These are phyloP conservation scores for Cerastis leucographa DNA, from an alignment of 2,888 invertebrate genomes.

Conservation along the genomic window DNA sequence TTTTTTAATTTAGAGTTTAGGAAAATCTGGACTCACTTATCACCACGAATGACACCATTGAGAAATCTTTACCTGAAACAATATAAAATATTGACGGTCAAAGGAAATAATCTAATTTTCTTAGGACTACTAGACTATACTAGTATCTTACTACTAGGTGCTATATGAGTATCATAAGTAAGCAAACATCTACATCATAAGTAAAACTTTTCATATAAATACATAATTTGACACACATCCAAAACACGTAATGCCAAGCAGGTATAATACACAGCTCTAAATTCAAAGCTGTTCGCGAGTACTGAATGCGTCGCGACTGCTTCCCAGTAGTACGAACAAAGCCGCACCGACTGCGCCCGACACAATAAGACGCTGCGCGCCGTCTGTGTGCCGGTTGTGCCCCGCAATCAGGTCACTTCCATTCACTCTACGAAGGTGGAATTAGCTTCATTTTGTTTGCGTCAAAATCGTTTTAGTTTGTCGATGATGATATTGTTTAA, in stretches of 20 bases:
- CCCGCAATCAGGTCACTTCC: constrained; percentile 65
- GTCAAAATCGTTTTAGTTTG: constrained; percentile 20
- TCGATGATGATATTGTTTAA: neutral
- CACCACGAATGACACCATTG: neutral
- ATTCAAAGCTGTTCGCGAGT: constrained; percentile 50
- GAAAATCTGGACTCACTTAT: neutral
- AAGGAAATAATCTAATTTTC: neutral
- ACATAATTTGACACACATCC: constrained; percentile 23
- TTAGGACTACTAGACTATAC: too few relatives aligned
- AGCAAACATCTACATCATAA: neutral
- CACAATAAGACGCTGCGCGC: constrained; percentile 62
- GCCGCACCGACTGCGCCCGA: constrained; percentile 55
- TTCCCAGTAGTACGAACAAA: constrained; percentile 56
- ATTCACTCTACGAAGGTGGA: constrained; percentile 56
- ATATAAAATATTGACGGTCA: neutral
- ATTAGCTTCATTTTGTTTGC: constrained; percentile 60
- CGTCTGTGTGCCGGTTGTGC: constrained; percentile 40
- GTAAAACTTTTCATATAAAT: constrained; percentile 36
- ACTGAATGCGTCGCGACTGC: constrained; percentile 60
- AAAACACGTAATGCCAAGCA: constrained; percentile 29
- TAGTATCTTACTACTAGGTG: too few relatives aligned
- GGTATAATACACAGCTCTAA: constrained; percentile 57
- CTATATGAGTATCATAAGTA: neutral
- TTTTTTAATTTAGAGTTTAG: neutral
- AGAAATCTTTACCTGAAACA: constrained; percentile 6